A percentile compares a stretch with the other conserved stretches of the same genome.
Conservation (phyloP, 2,888 invertebrate genomes). For the Machimus rusticus region DNA sequence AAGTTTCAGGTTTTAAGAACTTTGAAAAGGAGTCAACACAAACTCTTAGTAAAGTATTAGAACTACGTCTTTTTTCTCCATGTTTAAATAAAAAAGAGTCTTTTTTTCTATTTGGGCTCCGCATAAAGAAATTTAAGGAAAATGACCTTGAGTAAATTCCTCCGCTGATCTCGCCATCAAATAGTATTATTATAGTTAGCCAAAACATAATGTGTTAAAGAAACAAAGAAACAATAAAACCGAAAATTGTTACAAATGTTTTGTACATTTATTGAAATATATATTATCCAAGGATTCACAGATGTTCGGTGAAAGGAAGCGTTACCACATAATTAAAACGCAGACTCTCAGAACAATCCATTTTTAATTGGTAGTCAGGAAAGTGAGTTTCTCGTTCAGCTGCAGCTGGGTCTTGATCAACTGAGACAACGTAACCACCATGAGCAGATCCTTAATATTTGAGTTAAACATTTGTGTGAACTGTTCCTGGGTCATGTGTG, state of each 20-base stretch:
- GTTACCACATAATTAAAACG: not conserved
- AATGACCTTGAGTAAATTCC: too few species aligned
- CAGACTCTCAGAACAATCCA: not conserved
- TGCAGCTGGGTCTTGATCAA: slow-evolving; percentile 95
- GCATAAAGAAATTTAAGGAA: too few species aligned
- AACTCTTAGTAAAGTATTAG: too few species aligned
- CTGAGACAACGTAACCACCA: slow-evolving; percentile 96
- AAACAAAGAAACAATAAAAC: not conserved
- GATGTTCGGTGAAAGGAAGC: not conserved
- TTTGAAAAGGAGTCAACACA: too few species aligned
- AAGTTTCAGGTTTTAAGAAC: too few species aligned
- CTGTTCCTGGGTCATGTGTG: slow-evolving; percentile 87
- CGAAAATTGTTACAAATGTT: not conserved
- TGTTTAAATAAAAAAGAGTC: too few species aligned
- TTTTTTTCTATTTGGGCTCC: too few species aligned
- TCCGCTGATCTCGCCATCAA: too few species aligned
- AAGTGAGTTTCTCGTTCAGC: slow-evolving; percentile 93
- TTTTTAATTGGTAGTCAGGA: slow-evolving; percentile 73
- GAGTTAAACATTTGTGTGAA: slow-evolving; percentile 96
- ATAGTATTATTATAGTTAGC: too few species aligned
- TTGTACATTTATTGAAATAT: slow-evolving; percentile 8
- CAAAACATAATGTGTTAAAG: not conserved
- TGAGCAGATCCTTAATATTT: slow-evolving; percentile 95
- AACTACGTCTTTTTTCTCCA: too few species aligned
- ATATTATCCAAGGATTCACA: not conserved